phyloP scores from a whole-genome alignment of 2,797 vertebrate species.

The Carcharodon carcharias region DNA sequence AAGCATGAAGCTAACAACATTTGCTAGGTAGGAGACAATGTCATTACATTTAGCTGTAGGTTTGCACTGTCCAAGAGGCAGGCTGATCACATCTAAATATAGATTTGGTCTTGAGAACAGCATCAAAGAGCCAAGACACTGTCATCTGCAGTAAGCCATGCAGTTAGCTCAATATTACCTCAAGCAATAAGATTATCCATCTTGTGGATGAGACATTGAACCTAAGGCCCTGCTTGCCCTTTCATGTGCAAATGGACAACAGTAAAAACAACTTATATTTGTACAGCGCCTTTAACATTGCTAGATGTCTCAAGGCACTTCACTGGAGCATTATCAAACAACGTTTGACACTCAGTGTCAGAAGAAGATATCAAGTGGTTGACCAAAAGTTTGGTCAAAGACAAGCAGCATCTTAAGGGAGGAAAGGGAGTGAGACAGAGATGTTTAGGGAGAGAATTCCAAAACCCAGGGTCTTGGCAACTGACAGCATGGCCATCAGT shows the following conservation, averaged over 20 bases:
- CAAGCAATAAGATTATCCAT: not conserved
- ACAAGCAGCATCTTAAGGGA: not conserved
- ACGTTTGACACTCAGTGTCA: not conserved
- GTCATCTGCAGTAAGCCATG: not conserved
- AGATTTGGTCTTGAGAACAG: not conserved
- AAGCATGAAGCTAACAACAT: not conserved
- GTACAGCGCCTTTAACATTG: not conserved
- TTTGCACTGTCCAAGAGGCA: not conserved
- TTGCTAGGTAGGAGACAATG: not conserved
- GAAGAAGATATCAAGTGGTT: not conserved
- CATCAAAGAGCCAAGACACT: not conserved
- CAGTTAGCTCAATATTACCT: not conserved
- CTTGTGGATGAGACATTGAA: not conserved
- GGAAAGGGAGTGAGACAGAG: not conserved
- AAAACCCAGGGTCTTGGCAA: not conserved
- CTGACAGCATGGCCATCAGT: not conserved
- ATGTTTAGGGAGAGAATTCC: not conserved
- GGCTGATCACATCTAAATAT: not conserved
- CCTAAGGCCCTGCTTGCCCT: not conserved
- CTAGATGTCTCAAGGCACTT: not conserved
- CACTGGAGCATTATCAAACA: not conserved
- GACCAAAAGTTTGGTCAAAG: not conserved
- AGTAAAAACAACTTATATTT: not conserved
- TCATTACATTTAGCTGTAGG: not conserved
- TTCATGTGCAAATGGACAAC: not conserved